Conservation (phyloP, 2,113 vertebrate genomes). For the Nerophis lumbriciformis region DNA sequence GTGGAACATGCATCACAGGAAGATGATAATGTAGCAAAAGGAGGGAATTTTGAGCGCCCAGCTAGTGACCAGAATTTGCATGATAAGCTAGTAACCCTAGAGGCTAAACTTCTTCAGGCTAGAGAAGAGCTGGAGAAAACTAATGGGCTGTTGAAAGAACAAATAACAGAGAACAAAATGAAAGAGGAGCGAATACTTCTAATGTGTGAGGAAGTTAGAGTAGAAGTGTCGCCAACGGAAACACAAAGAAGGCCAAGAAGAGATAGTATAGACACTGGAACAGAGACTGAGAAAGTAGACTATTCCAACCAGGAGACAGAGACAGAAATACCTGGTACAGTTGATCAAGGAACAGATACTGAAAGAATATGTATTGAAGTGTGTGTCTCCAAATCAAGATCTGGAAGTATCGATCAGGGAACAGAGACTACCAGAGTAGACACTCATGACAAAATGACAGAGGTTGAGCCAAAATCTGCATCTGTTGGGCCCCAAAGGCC, state of each 20-base stretch:
- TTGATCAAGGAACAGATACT: constrained; percentile 65
- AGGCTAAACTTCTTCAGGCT: constrained; percentile 75
- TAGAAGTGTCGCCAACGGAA: constrained; percentile 45
- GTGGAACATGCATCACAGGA: constrained; percentile 33
- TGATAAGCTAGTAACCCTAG: constrained; percentile 74
- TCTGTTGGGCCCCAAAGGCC: constrained; percentile 33
- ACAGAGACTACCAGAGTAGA: constrained; percentile 8
- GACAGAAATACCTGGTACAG: constrained; percentile 52
- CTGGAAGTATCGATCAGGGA: constrained; percentile 28
- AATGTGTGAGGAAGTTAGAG: constrained; percentile 66
- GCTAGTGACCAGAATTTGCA: constrained; percentile 61
- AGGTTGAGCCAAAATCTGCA: constrained; percentile 21
- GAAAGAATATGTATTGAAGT: constrained; percentile 58
- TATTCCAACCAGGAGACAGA: constrained; percentile 54
- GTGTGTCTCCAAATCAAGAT: constrained; percentile 11
- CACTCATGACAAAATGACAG: constrained; percentile 15
- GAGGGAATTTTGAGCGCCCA: constrained; percentile 28
- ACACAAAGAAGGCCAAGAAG: constrained; percentile 37
- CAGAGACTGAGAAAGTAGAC: constrained; percentile 51
- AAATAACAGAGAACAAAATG: constrained; percentile 76
- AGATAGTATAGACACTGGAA: constrained; percentile 61
- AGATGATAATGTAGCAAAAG: constrained; percentile 16
- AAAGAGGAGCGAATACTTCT: constrained; percentile 79
- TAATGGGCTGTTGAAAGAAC: constrained; percentile 70
- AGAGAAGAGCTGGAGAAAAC: constrained; percentile 76